Base-by-base conservation (phyloP, 37 sponge, comb jelly and placozoan genomes). In the Haliclona indistincta region DNA sequence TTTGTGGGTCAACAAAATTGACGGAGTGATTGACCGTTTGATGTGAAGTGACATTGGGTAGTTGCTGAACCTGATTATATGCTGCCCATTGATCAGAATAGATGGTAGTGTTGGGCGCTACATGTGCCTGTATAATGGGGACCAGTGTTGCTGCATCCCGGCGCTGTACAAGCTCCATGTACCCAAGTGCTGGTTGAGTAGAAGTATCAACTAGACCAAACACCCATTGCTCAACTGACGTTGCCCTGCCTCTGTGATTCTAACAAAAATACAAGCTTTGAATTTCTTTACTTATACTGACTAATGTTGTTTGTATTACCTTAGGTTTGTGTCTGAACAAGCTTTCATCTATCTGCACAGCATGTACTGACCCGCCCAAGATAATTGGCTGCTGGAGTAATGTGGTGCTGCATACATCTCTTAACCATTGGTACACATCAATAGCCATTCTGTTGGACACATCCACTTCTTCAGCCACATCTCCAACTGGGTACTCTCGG, bases 1-100 rank as follows among this genome's bases (percentile, higher is more conserved):
- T 81, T 25, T 35, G 43, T 25, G 84, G 74, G 43, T 81, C 76
- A 15, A 81, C 80, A 67, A 91, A 91, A 10, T 71, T 19, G 1
- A 84, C 4, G 17, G 84, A 76, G 38, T 85, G 90, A 44, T 89
- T 89, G 19, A 84, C 90, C 28, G 77, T 70, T 6, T 15, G 7
- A 43, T 89, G 85, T 0, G 32, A 13, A 10, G 39, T 33, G 3
- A 89, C 80, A 52, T 55, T 70, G 23, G 80, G 71, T 5, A 77
- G 58, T 1, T 51, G n/a, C 0, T 38, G 7, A n/a, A 90, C 68
- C 1, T 51, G 30, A 2, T 58, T 63, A 56, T 87, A 87, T 30
- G 84, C 80, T 0, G 58, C 70, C 88, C 83, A 91, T 36, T 86
- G 38, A 44, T 91, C 87, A 25, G 79, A 76, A 38, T 81, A 74